Percentiles rank a stretch among this genome's conserved stretches.
Evolutionary conservation across 2,797 vertebrate genomes (phyloP).

Genomic region (Zenarchopterus dispar): DNA sequence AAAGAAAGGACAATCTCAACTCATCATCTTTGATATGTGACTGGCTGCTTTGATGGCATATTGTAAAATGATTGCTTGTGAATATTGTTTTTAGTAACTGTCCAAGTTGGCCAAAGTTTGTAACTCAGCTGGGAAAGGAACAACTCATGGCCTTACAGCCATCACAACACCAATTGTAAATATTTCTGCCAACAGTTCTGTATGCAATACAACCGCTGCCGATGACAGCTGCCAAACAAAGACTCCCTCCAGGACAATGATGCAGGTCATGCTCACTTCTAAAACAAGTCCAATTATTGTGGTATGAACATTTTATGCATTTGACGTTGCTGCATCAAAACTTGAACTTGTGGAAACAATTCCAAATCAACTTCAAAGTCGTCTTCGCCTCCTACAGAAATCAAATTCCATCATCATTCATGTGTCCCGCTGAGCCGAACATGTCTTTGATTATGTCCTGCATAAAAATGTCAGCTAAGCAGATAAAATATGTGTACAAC

Average conservation of each 20-base stretch:
- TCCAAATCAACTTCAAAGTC: slow-evolving; percentile 10
- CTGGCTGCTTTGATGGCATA: slow-evolving; percentile 29
- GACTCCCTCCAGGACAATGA: slow-evolving; percentile 10
- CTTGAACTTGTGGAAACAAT: slow-evolving; percentile 1
- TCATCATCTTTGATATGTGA: slow-evolving; percentile 42
- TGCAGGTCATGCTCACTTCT: slow-evolving; percentile 9
- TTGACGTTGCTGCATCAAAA: slow-evolving; percentile 16
- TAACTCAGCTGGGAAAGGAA: slow-evolving; percentile 28
- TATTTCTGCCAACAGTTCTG: slow-evolving; percentile 24
- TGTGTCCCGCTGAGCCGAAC: too few species aligned
- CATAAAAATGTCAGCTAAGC: slow-evolving; percentile 7
- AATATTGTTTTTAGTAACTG: slow-evolving; percentile 32
- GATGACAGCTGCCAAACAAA: slow-evolving; percentile 35
- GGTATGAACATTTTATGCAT: slow-evolving; percentile 9
- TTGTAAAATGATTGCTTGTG: slow-evolving; percentile 33
- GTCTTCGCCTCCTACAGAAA: slow-evolving; percentile 4
- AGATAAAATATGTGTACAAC: slow-evolving; percentile 17
- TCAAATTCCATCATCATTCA: slow-evolving; percentile 2
- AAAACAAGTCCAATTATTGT: slow-evolving; percentile 11
- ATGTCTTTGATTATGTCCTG: not conserved
- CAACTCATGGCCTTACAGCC: slow-evolving; percentile 45
- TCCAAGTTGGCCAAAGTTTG: slow-evolving; percentile 38
- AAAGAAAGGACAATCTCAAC: not conserved
- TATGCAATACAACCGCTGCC: slow-evolving; percentile 15
- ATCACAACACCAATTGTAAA: slow-evolving; percentile 51